Percentiles rank a stretch among this genome's conserved stretches.
Conservation (phyloP, 2,888 invertebrate species). For the Noctua janthe region DNA sequence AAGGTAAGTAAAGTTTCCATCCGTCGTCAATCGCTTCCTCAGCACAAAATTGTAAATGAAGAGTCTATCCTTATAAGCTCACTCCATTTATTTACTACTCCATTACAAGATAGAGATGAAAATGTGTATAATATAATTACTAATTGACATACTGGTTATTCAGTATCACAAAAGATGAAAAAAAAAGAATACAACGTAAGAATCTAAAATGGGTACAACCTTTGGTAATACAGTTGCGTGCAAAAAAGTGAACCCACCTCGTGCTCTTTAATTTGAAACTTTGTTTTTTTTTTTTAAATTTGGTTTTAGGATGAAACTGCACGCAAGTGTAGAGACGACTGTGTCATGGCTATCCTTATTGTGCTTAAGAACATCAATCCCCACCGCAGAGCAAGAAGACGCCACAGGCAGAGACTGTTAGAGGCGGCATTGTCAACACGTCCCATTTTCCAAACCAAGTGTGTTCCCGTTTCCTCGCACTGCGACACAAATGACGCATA, state of each 20-base stretch:
- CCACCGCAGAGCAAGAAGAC: neutral
- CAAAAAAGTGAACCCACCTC: neutral
- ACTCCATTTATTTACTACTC: constrained; percentile 11
- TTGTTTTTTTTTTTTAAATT: no score
- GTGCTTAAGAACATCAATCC: neutral
- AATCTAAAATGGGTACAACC: neutral
- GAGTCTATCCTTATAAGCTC: neutral
- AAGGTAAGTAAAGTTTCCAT: neutral
- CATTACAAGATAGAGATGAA: neutral
- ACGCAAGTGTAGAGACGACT: neutral
- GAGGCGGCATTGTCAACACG: neutral
- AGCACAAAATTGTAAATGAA: neutral
- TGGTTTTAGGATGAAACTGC: neutral
- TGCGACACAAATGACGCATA: neutral
- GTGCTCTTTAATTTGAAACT: neutral
- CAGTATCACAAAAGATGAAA: neutral
- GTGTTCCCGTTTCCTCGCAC: neutral
- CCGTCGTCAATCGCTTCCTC: neutral
- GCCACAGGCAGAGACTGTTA: neutral
- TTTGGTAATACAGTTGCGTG: neutral
- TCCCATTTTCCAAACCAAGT: neutral
- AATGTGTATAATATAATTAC: constrained; percentile 29
- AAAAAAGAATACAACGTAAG: neutral
- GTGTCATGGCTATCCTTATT: neutral
- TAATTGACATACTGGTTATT: neutral